Evolutionary conservation across 2,888 invertebrate species (phyloP).

Genomic region (Dicyrtoma fusca): DNA sequence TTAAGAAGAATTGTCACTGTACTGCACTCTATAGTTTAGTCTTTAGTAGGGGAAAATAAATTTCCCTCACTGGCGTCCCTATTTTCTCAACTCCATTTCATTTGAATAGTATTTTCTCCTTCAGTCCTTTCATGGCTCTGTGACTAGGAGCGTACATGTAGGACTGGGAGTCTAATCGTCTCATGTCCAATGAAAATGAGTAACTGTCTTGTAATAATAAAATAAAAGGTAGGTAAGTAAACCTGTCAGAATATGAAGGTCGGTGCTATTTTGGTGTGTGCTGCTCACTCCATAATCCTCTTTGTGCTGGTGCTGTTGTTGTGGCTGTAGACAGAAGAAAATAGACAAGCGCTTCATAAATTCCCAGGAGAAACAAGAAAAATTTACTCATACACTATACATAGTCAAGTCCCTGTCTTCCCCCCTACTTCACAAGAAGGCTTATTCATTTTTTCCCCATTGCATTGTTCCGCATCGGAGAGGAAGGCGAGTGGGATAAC

Average conservation of each 20-base stretch:
- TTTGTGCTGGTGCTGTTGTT: constrained; percentile 2
- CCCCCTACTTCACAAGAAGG: too few species aligned
- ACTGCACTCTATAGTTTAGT: too few species aligned
- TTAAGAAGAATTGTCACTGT: constrained; percentile 12
- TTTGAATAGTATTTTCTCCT: too few species aligned
- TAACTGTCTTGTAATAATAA: background rate
- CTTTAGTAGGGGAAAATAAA: background rate
- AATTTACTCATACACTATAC: background rate
- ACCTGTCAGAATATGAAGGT: constrained; percentile 41
- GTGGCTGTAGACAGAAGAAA: background rate
- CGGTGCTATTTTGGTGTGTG: constrained; percentile 37
- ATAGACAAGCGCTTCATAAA: too few species aligned
- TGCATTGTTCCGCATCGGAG: too few species aligned
- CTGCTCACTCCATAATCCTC: constrained; percentile 8
- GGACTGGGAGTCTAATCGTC: background rate
- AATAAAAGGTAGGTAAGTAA: background rate
- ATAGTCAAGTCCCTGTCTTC: too few species aligned
- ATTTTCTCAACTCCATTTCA: background rate
- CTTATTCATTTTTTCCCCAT: too few species aligned
- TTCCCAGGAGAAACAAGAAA: too few species aligned
- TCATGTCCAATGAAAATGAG: background rate
- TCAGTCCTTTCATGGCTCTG: too few species aligned
- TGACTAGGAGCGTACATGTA: too few species aligned
- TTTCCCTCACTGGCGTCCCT: background rate
- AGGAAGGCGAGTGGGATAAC: too few species aligned